Percentiles rank a stretch among this genome's conserved stretches.
phyloP scores from a whole-genome alignment of 2,113 vertebrate genomes.

The Eurypyga helias region DNA sequence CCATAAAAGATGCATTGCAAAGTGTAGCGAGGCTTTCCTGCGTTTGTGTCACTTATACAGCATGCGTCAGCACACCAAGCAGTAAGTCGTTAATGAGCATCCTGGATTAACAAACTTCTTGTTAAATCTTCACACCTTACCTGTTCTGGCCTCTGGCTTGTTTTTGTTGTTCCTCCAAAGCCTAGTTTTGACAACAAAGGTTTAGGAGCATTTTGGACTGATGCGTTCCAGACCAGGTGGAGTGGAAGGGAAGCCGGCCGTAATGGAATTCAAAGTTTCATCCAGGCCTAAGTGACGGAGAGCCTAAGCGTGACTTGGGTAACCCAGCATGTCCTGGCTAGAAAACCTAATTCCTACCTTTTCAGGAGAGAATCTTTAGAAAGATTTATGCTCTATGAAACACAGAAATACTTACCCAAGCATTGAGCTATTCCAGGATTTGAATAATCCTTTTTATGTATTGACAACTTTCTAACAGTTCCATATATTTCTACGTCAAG shows the following conservation, averaged over 20 bases:
- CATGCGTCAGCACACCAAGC: neutral
- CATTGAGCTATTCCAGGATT: neutral
- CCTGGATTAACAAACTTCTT: neutral
- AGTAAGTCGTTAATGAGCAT: neutral
- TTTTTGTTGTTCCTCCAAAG: neutral
- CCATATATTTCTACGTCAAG: neutral
- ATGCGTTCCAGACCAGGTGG: neutral
- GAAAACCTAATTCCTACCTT: neutral
- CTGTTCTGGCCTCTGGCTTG: neutral
- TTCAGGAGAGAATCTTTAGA: neutral
- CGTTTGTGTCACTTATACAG: neutral
- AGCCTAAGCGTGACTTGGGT: neutral
- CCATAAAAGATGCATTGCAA: neutral
- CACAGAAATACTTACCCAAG: neutral
- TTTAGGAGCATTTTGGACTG: neutral
- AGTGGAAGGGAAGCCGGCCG: neutral
- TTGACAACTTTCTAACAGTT: neutral
- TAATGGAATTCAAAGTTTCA: neutral
- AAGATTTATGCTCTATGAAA: neutral
- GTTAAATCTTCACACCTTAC: neutral
- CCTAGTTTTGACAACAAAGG: neutral
- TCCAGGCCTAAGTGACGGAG: neutral
- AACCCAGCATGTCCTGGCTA: neutral
- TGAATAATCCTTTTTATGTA: neutral
- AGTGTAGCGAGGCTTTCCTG: neutral